Base-by-base conservation (phyloP, 2,888 invertebrate species). In the Habrosyne pyritoides region DNA sequence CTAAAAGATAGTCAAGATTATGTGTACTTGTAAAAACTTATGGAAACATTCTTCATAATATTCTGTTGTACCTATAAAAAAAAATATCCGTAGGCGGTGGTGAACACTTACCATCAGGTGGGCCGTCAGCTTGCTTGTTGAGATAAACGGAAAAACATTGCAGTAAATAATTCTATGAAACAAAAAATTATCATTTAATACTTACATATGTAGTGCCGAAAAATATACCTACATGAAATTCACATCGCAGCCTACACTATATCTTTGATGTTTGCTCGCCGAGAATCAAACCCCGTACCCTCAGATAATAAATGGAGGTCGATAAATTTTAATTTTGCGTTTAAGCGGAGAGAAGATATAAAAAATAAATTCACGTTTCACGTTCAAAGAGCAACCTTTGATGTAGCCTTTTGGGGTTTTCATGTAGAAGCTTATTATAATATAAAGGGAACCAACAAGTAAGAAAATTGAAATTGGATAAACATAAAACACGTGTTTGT, bases 241-340 rank as follows among this genome's bases (percentile, higher is more conserved):
- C 33, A 12, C 10, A 33, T 33, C 4, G 18, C 14, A 18, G 36
- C 14, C 6, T n/a, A 42, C 5, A 18, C 18, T 42, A 42, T 42
- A 2, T 6, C 42, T 42, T 42, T 42, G 14, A 42, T 42, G 14
- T 36, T 14, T 2, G 6, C 12, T 0, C n/a, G 36, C 6, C 36
- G 36, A 12, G 42, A 42, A 42, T 42, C 42, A 42, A 42, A 42
- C 18, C 33, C 2, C 42, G 18, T 18, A 18, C 5, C 33, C 30
- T 30, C 12, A 2, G 6, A 33, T 33, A 33, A 33, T 33, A 36
- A 36, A 36, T 36, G 36, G 36, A 18, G 10, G 36, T 18, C 42
- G 42, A 42, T 42, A 42, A 18, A 42, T 42, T 42, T 42, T 42
- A 42, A 42, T 42, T 42, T 42, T 42, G 42, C 42, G 18, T 42